phyloP scores from a whole-genome alignment of 2,113 vertebrate genomes.

The Micromys minutus region DNA sequence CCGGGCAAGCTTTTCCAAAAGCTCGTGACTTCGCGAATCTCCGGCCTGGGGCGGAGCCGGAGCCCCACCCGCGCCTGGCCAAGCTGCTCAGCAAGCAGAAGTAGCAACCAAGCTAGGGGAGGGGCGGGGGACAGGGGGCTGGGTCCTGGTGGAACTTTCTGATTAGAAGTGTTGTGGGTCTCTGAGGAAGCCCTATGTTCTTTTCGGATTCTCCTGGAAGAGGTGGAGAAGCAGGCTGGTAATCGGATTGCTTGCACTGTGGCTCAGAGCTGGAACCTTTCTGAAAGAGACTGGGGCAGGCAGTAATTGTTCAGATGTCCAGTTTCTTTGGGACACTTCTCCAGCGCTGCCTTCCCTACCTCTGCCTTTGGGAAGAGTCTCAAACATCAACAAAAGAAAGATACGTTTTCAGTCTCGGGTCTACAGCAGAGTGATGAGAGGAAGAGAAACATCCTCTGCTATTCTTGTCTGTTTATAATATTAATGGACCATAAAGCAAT shows the following conservation, averaged over 20 bases:
- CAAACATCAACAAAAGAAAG: slow-evolving; percentile 45
- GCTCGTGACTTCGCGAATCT: slow-evolving; percentile 72
- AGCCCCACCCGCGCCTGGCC: slow-evolving; percentile 65
- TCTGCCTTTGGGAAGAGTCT: slow-evolving; percentile 40
- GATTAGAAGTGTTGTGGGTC: slow-evolving; percentile 29
- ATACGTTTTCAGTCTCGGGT: not conserved
- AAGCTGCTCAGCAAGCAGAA: slow-evolving; percentile 14
- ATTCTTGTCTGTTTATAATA: slow-evolving; percentile 44
- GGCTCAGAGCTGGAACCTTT: slow-evolving; percentile 64
- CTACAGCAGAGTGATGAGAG: slow-evolving; percentile 12
- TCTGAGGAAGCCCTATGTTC: slow-evolving; percentile 53
- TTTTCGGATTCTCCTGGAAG: slow-evolving; percentile 62
- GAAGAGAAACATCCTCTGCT: slow-evolving; percentile 18
- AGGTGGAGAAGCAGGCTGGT: slow-evolving; percentile 64
- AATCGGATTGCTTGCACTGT: slow-evolving; percentile 62
- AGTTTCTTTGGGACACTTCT: slow-evolving; percentile 48
- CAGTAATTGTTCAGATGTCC: slow-evolving; percentile 47
- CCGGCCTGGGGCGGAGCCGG: slow-evolving; percentile 57
- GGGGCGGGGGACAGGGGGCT: not conserved
- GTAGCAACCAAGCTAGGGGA: not conserved
- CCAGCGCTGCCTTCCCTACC: slow-evolving; percentile 35
- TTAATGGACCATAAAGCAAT: slow-evolving; percentile 34
- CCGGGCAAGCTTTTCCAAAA: not conserved
- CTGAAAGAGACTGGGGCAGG: slow-evolving; percentile 50
- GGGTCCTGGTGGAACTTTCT: slow-evolving; percentile 59